A percentile compares a stretch with the other conserved stretches of the same genome.
These are phyloP conservation scores for Hyperopisus bebe DNA, from an alignment of 2,113 vertebrate genomes.

Conservation along the genomic window DNA sequence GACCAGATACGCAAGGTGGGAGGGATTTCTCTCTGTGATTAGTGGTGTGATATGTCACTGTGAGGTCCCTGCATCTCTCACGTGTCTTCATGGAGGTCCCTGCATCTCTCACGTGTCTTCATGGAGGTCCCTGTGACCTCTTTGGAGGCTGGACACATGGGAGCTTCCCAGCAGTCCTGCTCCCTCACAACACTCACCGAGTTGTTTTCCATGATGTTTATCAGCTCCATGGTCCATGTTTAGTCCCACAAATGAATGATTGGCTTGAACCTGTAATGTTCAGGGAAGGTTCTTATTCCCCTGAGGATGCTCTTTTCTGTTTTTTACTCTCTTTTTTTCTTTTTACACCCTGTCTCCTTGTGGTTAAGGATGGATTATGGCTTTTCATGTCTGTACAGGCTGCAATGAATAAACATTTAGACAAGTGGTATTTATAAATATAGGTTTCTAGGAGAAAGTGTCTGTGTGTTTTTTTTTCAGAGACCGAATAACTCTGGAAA, in stretches of 20 bases:
- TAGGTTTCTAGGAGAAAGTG: not conserved
- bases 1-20: too few relatives aligned
- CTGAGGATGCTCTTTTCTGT: not conserved
- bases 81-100: not conserved
- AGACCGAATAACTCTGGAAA: not conserved
- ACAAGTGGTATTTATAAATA: not conserved
- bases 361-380: not conserved
- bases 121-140: not conserved
- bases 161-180: not conserved
- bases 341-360: not conserved
- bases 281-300: not conserved
- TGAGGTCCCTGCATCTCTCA: not conserved
- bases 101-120: not conserved
- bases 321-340: not conserved
- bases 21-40: not conserved
- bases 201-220: not conserved
- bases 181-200: not conserved
- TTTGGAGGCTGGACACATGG: not conserved
- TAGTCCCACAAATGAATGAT: not conserved
- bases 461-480: not conserved
- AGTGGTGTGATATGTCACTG: not conserved
- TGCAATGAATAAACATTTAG: conserved; percentile 12
- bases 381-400: not conserved
- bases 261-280: not conserved
- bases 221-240: not conserved